phyloP scores from a whole-genome alignment of 2,888 invertebrate genomes.

The Drosophila rubida region DNA sequence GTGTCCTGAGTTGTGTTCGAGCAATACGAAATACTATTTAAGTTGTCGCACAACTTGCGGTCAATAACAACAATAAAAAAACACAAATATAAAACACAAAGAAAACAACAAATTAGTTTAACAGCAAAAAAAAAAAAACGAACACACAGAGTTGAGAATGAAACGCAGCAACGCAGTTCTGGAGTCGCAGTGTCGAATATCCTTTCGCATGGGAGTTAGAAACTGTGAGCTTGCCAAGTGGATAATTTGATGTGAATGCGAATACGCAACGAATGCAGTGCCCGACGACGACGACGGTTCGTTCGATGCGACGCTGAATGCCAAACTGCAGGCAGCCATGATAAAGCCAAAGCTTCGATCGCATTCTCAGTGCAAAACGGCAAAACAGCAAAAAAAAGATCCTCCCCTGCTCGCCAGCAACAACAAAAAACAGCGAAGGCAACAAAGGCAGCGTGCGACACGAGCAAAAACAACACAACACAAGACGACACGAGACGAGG shows the following conservation, averaged over 20 bases:
- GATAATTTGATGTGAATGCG: neutral
- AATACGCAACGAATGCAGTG: neutral
- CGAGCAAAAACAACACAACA: slow-evolving; percentile 24
- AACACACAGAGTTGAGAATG: slow-evolving; percentile 13
- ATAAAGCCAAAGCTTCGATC: slow-evolving; percentile 26
- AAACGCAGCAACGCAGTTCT: neutral
- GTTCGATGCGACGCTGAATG: slow-evolving; percentile 73
- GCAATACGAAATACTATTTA: neutral
- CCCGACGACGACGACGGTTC: slow-evolving; percentile 56
- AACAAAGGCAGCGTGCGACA: slow-evolving; percentile 41
- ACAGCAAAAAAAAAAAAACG: neutral
- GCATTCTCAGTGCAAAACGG: slow-evolving; percentile 39
- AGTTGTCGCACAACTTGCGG: neutral
- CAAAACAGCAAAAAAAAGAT: slow-evolving; percentile 23
- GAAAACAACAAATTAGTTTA: slow-evolving; percentile 5
- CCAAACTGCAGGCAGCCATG: slow-evolving; percentile 66
- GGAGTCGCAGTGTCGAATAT: neutral
- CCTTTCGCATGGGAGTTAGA: neutral
- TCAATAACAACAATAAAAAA: slow-evolving; percentile 23
- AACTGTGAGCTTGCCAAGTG: neutral
- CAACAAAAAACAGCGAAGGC: slow-evolving; percentile 19
- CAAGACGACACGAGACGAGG: neutral
- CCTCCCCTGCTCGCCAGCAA: slow-evolving; percentile 33
- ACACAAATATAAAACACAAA: slow-evolving; percentile 9
- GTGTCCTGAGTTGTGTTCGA: slow-evolving; percentile 38